Percentiles rank a stretch among this genome's conserved stretches.
Evolutionary conservation across 2,888 invertebrate species (phyloP).

Genomic region (Norana najaformis): DNA sequence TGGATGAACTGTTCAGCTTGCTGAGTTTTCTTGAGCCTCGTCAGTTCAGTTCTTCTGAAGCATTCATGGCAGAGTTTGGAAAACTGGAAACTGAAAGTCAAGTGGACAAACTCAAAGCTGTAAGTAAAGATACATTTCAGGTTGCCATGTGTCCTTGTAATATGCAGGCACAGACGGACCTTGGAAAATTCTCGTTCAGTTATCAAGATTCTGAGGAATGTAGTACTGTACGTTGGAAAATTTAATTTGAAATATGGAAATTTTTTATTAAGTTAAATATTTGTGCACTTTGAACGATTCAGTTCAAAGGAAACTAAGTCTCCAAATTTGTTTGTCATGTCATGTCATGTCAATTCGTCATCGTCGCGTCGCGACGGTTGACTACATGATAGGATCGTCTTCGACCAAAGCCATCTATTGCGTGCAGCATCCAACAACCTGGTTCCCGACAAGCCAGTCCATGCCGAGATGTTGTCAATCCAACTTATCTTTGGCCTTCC

Average conservation of each 20-base stretch:
- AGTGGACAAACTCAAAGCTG: conserved; percentile 68
- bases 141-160: neutral
- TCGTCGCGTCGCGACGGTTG: too few relatives aligned
- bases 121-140: conserved; percentile 46
- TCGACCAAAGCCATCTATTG: too few relatives aligned
- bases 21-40: conserved; percentile 95
- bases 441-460: too few relatives aligned
- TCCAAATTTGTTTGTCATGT: neutral
- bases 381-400: too few relatives aligned
- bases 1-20: conserved; percentile 94
- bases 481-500: too few relatives aligned
- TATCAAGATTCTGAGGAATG: neutral
- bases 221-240: neutral
- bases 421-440: too few relatives aligned
- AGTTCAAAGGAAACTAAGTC: neutral
- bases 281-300: neutral
- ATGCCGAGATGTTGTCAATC: too few relatives aligned
- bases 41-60: conserved; percentile 87
- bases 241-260: neutral
- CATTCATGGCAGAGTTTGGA: conserved; percentile 93
- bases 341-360: too few relatives aligned
- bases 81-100: conserved; percentile 92
- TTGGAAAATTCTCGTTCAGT: neutral
- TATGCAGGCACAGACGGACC: neutral
- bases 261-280: neutral